Evolutionary conservation across 2,797 vertebrate species (phyloP), one percentile per base, ranked within the genome.

Genomic region (Phylloscopus collybita): DNA sequence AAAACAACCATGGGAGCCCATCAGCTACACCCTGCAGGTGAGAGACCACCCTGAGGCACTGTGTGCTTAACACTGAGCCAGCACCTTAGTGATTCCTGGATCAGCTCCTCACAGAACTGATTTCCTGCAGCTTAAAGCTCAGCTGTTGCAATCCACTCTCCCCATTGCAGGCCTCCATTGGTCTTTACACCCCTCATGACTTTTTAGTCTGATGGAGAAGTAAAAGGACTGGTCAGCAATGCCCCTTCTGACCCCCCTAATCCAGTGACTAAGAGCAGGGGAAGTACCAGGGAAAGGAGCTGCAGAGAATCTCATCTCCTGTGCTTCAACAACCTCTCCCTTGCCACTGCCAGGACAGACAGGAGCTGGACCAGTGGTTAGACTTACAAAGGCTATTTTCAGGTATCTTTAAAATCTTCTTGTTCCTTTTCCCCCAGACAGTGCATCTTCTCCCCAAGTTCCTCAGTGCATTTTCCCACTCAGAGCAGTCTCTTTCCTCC

Each of bases 381-480:
- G 30, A 19, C 25, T 59, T 36, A 16, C 32, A 30, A 62, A 70
- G 30, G 34, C 54, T 86, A 47, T 71, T 81, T 86, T 62, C 36
- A 60, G 53, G 4, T 45, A 11, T 66, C 40, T 79, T 67, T 16
- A 47, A 61, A 74, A 18, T 61, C 14, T 56, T 64, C 11, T 65
- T 2, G 1, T 50, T 7, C 40, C 40, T 40, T 20, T 2, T 1
- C 13, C 10, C 38, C 16, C 12, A 47, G 30, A n/a, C 36, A 36
- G 10, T 69, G 49, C 15, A 10, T 74, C 45, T 76, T 76, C 57
- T 50, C 54, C n/a, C 73, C 29, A 44, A 4, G 21, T 61, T 71
- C 62, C 49, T 80, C 85, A n/a, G 36, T 36, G 65, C 9, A 16
- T 54, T 66, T 75, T 70, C 67, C 29, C 44, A 22, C 47, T 70